A percentile compares a stretch with the other conserved stretches of the same genome.
Conservation (phyloP, 2,797 vertebrate genomes). For the Silurus aristotelis region DNA sequence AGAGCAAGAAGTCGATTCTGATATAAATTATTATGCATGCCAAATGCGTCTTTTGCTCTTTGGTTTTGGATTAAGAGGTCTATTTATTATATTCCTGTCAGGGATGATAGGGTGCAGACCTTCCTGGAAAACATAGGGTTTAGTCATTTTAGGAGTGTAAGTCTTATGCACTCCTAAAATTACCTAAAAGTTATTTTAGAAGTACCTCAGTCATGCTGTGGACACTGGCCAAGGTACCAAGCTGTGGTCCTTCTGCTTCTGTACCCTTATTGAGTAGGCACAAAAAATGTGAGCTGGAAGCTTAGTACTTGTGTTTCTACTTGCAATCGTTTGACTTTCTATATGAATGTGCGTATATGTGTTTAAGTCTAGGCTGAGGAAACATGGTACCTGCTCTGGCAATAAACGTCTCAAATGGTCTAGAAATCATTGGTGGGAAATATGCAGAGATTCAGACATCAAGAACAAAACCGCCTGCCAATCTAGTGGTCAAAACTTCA, state of each 20-base stretch:
- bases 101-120: background rate
- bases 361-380: background rate
- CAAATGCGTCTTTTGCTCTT: background rate
- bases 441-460: background rate
- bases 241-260: background rate
- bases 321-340: background rate
- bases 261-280: background rate
- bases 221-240: background rate
- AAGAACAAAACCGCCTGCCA: background rate
- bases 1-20: background rate
- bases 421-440: background rate
- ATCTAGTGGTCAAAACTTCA: background rate
- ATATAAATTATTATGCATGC: background rate
- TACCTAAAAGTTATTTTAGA: too few species aligned
- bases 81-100: background rate
- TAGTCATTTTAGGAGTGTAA: background rate
- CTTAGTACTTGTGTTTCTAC: background rate
- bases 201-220: background rate
- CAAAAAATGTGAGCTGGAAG: background rate
- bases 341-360: background rate
- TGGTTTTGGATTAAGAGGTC: background rate
- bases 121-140: background rate
- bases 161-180: background rate
- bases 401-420: background rate
- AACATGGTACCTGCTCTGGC: background rate